A percentile compares a stretch with the other conserved stretches of the same genome.
phyloP scores from a whole-genome alignment of 2,797 vertebrate species.

The Threskiornis aethiopicus region DNA sequence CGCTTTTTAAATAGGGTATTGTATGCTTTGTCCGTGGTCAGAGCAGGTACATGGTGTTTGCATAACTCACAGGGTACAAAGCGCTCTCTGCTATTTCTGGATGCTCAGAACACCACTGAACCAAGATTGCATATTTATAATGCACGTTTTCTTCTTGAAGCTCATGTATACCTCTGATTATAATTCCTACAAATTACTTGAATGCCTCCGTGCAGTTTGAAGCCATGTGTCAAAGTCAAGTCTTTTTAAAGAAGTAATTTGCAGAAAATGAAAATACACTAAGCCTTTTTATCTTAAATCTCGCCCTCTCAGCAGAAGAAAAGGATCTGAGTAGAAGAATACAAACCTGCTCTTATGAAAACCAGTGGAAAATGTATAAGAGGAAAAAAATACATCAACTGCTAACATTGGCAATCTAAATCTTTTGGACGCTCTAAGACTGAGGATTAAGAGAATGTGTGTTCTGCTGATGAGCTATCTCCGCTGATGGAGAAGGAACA shows the following conservation, averaged over 20 bases:
- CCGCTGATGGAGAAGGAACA: background rate
- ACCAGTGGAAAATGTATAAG: background rate
- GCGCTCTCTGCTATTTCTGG: constrained; percentile 35
- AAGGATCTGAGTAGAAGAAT: background rate
- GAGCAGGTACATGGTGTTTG: constrained; percentile 22
- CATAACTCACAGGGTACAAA: constrained; percentile 23
- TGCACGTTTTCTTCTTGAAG: background rate
- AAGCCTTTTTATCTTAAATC: constrained; percentile 1
- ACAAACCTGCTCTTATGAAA: background rate
- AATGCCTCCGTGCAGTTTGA: constrained; percentile 2
- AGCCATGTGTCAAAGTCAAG: constrained; percentile 6
- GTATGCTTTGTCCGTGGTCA: constrained; percentile 4
- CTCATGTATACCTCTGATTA: constrained; percentile 11
- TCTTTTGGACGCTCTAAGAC: background rate
- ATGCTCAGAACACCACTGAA: constrained; percentile 6
- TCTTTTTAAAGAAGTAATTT: constrained; percentile 17
- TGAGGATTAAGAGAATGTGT: background rate
- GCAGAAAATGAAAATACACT: constrained; percentile 18
- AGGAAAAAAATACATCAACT: background rate
- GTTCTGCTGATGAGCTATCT: constrained; percentile 3
- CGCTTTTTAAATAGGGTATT: constrained; percentile 18
- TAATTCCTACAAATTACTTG: constrained; percentile 41
- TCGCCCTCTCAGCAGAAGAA: background rate
- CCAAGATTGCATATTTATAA: background rate
- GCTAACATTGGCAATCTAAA: background rate